Evolutionary conservation across 2,888 invertebrate genomes (phyloP), one percentile per base, ranked within the genome.

Genomic region (Marasmarcha lunaedactyla): DNA sequence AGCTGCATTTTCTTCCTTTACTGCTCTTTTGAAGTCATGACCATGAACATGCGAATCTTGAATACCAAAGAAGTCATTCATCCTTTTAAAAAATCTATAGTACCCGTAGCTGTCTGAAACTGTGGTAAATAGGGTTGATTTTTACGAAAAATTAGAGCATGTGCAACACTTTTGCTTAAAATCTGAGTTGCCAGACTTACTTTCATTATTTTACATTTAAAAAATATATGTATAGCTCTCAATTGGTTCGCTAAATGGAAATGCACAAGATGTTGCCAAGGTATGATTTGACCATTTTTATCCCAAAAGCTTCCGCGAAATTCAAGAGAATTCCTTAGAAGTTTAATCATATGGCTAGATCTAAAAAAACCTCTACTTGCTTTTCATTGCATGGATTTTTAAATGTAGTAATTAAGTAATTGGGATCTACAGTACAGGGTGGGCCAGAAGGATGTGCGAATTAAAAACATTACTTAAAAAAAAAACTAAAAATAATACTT

Each of bases 311-410:
- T 20, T 20, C 7, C 20, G 20, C 7, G 7, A 20, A 20, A 20
- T 12, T 36, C 40, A 10, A 46, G 15, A 1, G 38, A 12, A 36
- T 47, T 47, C 15, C 45, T 38, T 1, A 44, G 12, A 13, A 47
- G 33, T 11, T 47, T 47, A 2, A 47, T 1, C 42, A 42, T 46
- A 12, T 47, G 45, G 14, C n/a, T 1, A 45, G 42, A 34, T 47
- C 45, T 1, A 33, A 20, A 20, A n/a, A n/a, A 20, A 20, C 20
- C 7, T 3, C 20, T 7, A 20, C 20, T 20, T 20, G 3, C 20
- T 20, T 20, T 5, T 20, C 20, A 20, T 20, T 20, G 20, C 20
- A 20, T 20, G 27, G 27, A 46, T 41, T 2, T 44, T 34, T 1
- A 15, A 12, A 37, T 44, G 36, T 10, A 41, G 14, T 15, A 33